A percentile compares a stretch with the other conserved stretches of the same genome.
These are phyloP conservation scores for Danio kyathit DNA, from an alignment of 2,797 vertebrate species.

Conservation along the genomic window DNA sequence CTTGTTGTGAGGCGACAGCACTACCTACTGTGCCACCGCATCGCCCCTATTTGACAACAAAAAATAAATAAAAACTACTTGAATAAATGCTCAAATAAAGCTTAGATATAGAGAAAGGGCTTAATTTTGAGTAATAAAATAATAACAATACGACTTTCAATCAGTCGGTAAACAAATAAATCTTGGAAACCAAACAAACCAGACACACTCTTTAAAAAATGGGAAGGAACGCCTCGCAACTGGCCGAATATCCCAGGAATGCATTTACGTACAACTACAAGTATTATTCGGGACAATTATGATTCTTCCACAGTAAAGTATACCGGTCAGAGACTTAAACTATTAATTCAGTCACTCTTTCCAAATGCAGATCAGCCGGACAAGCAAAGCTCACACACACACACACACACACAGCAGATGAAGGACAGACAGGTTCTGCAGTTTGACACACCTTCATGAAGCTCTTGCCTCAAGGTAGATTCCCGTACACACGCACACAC, in stretches of 20 bases:
- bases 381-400: conserved; percentile 1
- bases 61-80: no score
- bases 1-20: no score
- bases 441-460: conserved; percentile 35
- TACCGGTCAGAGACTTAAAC: not conserved
- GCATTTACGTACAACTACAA: conserved; percentile 53
- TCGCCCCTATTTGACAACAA: no score
- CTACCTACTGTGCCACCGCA: no score
- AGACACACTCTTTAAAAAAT: no score
- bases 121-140: no score
- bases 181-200: no score
- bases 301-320: not conserved
- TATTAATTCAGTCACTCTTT: not conserved
- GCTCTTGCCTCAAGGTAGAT: conserved; percentile 41
- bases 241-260: conserved; percentile 66
- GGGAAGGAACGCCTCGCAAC: not conserved
- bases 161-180: no score
- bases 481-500: conserved; percentile 42
- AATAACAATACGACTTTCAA: no score
- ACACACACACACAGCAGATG: not conserved
- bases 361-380: conserved; percentile 15
- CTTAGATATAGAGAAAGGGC: no score
- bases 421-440: conserved; percentile 37
- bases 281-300: conserved; percentile 59
- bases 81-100: no score